phyloP scores from a whole-genome alignment of 2,797 vertebrate genomes.

The Danio albolineatus region DNA sequence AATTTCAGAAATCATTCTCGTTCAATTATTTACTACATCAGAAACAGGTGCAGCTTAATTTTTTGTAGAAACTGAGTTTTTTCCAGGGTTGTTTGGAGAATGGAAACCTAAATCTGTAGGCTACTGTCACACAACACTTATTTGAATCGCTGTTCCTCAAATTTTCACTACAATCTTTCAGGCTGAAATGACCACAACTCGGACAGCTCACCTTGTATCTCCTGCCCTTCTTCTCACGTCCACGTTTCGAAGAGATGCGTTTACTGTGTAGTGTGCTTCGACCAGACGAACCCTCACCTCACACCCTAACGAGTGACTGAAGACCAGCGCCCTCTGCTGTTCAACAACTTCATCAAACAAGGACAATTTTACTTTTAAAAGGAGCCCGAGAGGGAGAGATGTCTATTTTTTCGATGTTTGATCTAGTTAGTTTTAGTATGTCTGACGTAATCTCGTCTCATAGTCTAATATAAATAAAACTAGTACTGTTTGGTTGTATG shows the following conservation, averaged over 20 bases:
- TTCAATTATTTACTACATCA: neutral
- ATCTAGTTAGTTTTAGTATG: neutral
- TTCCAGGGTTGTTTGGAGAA: neutral
- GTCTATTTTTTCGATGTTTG: neutral
- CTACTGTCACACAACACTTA: too few relatives aligned
- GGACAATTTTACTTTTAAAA: neutral
- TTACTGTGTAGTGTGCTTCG: neutral
- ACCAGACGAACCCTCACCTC: neutral
- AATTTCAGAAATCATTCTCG: too few relatives aligned
- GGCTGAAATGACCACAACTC: neutral
- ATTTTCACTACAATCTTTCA: neutral
- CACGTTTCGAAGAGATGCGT: neutral
- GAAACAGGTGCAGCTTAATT: neutral
- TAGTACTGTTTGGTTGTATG: slow-evolving; percentile 15
- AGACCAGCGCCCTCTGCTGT: slow-evolving; percentile 17
- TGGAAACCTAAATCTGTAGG: neutral
- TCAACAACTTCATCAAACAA: neutral
- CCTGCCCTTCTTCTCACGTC: neutral
- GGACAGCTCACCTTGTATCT: neutral
- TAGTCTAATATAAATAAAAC: neutral
- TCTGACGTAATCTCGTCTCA: neutral
- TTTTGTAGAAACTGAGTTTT: neutral
- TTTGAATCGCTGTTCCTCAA: neutral
- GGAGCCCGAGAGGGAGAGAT: neutral
- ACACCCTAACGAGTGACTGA: neutral